These are phyloP conservation scores for Lasioglossum marginatum DNA, from an alignment of 2,888 invertebrate species.

Conservation along the genomic window DNA sequence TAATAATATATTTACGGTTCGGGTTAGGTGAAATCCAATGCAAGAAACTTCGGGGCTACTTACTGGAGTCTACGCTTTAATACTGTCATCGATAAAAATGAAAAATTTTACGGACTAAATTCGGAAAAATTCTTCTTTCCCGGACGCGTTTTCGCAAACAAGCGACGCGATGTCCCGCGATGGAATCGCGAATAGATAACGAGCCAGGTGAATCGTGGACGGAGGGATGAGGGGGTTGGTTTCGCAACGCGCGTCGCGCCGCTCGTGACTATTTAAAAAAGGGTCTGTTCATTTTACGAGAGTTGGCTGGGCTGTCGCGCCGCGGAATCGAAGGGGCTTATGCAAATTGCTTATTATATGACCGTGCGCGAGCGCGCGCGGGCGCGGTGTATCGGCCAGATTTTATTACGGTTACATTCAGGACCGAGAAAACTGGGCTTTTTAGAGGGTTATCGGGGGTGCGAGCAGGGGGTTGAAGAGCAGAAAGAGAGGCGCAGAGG, in stretches of 20 bases:
- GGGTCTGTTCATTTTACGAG: slow-evolving; percentile 72
- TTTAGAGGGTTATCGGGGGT: background rate
- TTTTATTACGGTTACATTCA: slow-evolving; percentile 73
- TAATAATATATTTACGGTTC: background rate
- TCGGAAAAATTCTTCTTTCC: background rate
- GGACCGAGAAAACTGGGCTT: slow-evolving; percentile 24
- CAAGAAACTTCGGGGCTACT: background rate
- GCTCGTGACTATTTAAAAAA: slow-evolving; percentile 72
- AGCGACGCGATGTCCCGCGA: background rate
- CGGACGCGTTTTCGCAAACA: background rate
- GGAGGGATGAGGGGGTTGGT: background rate
- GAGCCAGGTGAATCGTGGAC: background rate
- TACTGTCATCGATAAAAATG: background rate
- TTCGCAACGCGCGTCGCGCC: slow-evolving; percentile 32
- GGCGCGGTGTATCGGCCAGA: slow-evolving; percentile 73
- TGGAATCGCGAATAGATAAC: slow-evolving; percentile 21
- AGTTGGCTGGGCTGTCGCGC: slow-evolving; percentile 72
- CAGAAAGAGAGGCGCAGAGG: slow-evolving; percentile 13
- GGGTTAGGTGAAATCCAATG: too few species aligned
- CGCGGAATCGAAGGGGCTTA: slow-evolving; percentile 77
- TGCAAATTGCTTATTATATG: slow-evolving; percentile 81
- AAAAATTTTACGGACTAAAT: background rate
- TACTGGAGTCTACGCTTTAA: background rate
- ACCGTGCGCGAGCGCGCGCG: slow-evolving; percentile 41
- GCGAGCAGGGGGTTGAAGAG: slow-evolving; percentile 26